Evolutionary conservation across 2,888 invertebrate species (phyloP).

Genomic region (Athripsodes cinereus): DNA sequence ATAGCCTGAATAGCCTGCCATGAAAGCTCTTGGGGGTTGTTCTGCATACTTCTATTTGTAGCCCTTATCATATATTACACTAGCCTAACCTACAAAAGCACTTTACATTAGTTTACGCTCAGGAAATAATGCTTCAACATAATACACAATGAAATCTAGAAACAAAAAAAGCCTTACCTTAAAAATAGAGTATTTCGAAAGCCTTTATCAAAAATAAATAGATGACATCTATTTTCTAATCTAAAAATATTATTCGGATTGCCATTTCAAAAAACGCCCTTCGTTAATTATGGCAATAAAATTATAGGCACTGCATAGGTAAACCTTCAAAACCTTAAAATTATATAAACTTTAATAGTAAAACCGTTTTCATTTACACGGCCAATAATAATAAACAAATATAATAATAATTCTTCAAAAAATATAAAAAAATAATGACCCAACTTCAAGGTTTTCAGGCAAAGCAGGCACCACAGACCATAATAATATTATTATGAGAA

Average conservation of each 20-base stretch:
- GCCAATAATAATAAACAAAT: too few relatives aligned
- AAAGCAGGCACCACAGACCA: too few relatives aligned
- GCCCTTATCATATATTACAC: conserved; percentile 30
- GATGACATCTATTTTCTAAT: conserved; percentile 51
- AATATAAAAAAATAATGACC: too few relatives aligned
- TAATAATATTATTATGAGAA: not conserved
- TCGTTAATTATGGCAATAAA: not conserved
- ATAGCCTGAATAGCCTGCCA: conserved; percentile 54
- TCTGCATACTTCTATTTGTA: conserved; percentile 45
- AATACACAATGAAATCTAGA: not conserved
- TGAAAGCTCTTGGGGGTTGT: conserved; percentile 55
- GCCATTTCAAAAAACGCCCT: conserved; percentile 21
- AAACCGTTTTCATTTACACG: not conserved
- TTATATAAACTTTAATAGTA: not conserved
- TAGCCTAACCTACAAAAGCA: conserved; percentile 53
- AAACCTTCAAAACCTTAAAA: not conserved
- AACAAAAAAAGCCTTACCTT: conserved; percentile 16
- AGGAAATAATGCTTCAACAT: conserved; percentile 9
- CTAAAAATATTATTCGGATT: conserved; percentile 48
- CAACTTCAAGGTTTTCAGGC: too few relatives aligned
- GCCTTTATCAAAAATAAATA: conserved; percentile 35
- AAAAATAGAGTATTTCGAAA: conserved; percentile 22
- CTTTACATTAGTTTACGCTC: conserved; percentile 23
- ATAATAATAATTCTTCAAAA: too few relatives aligned
- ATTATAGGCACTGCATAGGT: not conserved